phyloP scores from a whole-genome alignment of 92 coral and sea anemone species.

The Parazoanthus swiftii region DNA sequence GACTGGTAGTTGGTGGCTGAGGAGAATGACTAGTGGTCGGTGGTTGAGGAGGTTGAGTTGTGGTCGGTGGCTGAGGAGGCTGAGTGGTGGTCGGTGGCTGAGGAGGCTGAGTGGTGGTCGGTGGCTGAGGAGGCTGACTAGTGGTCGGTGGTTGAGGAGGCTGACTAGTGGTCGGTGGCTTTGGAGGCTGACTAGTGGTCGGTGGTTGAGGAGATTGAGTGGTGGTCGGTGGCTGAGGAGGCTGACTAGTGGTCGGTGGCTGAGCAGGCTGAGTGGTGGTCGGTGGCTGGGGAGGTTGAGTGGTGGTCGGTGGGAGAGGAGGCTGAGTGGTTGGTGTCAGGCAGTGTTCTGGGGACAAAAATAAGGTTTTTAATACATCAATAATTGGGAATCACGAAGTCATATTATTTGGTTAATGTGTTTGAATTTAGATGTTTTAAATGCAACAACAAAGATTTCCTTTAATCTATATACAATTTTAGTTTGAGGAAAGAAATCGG shows the following conservation, averaged over 20 bases:
- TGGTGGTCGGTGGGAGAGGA: neutral
- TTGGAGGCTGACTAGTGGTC: neutral
- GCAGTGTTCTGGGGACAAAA: neutral
- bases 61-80: neutral
- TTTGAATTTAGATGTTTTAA: too few relatives aligned
- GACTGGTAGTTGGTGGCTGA: neutral
- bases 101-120: slow-evolving; percentile 3
- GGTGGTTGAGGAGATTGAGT: neutral
- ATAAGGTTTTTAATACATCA: neutral
- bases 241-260: neutral
- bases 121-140: slow-evolving; percentile 11
- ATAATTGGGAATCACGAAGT: too few relatives aligned
- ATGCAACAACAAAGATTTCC: too few relatives aligned
- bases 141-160: slow-evolving; percentile 16
- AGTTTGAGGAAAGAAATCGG: neutral
- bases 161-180: neutral
- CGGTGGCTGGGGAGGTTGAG: neutral
- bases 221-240: neutral
- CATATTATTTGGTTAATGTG: neutral
- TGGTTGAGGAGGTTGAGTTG: neutral
- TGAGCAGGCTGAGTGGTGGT: neutral
- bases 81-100: slow-evolving; percentile 2
- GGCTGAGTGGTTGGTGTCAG: neutral
- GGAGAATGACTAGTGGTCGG: neutral
- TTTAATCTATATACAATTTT: too few relatives aligned